Conservation (phyloP, 2,113 vertebrate genomes). For the Laterallus jamaicensis region DNA sequence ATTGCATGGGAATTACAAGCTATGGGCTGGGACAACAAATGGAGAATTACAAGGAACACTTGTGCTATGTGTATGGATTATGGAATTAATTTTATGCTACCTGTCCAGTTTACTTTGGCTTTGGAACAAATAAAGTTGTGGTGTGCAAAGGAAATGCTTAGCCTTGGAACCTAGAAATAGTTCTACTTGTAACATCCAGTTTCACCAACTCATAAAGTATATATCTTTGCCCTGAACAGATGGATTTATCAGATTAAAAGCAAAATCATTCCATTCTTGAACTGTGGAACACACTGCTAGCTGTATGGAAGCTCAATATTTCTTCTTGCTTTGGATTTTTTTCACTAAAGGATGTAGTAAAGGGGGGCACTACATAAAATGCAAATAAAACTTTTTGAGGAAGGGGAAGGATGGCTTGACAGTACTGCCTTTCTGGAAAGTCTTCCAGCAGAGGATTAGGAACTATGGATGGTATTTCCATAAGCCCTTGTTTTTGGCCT, state of each 20-base stretch:
- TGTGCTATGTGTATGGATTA: neutral
- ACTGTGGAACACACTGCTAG: neutral
- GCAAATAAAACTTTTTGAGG: neutral
- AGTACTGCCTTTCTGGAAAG: slow-evolving; percentile 10
- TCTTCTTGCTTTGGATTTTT: neutral
- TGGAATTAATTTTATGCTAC: neutral
- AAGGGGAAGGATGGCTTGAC: neutral
- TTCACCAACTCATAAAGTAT: neutral
- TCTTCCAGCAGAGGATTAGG: slow-evolving; percentile 42
- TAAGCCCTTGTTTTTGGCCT: slow-evolving; percentile 49
- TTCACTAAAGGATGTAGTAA: neutral
- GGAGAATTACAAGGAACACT: neutral
- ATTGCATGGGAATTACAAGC: neutral
- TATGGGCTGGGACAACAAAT: neutral
- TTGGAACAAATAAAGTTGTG: neutral
- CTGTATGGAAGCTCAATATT: neutral
- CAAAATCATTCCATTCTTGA: neutral
- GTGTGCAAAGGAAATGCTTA: neutral
- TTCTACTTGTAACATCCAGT: neutral
- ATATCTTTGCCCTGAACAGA: neutral
- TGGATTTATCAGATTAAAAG: neutral
- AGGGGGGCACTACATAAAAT: neutral
- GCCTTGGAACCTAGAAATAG: neutral
- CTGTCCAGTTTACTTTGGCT: neutral
- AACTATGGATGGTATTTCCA: slow-evolving; percentile 44